phyloP scores from a whole-genome alignment of 2,888 invertebrate species.

The Folsomia manolachei region DNA sequence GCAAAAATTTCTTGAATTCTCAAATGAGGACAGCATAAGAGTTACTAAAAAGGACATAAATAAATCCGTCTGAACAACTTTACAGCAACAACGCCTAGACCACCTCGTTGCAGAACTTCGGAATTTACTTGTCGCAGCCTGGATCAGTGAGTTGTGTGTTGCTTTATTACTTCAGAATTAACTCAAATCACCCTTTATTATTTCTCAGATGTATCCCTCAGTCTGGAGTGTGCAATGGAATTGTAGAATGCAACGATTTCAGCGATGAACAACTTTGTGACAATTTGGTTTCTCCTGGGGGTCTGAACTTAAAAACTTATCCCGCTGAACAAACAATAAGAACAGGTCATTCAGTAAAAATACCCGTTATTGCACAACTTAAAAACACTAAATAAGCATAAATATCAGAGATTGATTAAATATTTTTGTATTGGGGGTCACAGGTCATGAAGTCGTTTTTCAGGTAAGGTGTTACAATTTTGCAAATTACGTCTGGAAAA shows the following conservation, averaged over 20 bases:
- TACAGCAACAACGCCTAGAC: slow-evolving; percentile 27
- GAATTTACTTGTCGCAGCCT: slow-evolving; percentile 55
- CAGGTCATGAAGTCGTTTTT: slow-evolving; percentile 89
- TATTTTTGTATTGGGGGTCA: slow-evolving; percentile 2
- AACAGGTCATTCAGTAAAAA: slow-evolving; percentile 63
- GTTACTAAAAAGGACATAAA: not conserved
- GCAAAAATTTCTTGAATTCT: not conserved
- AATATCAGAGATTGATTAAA: not conserved
- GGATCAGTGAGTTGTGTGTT: too few species aligned
- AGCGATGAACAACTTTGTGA: slow-evolving; percentile 52
- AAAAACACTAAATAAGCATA: too few species aligned
- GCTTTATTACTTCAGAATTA: too few species aligned
- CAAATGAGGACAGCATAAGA: too few species aligned
- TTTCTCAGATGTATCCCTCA: slow-evolving; percentile 56
- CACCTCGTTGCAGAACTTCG: slow-evolving; percentile 52
- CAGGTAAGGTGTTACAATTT: too few species aligned
- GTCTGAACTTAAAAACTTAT: slow-evolving; percentile 70
- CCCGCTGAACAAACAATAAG: slow-evolving; percentile 74
- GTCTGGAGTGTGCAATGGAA: slow-evolving; percentile 58
- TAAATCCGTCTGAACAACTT: not conserved
- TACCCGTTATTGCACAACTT: not conserved
- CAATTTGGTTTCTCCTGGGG: slow-evolving; percentile 51
- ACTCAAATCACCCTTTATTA: too few species aligned
- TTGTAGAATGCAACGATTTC: slow-evolving; percentile 54
- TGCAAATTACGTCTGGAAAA: too few species aligned